Evolutionary conservation across 2,888 invertebrate species (phyloP).

Genomic region (Cordilura impudica): DNA sequence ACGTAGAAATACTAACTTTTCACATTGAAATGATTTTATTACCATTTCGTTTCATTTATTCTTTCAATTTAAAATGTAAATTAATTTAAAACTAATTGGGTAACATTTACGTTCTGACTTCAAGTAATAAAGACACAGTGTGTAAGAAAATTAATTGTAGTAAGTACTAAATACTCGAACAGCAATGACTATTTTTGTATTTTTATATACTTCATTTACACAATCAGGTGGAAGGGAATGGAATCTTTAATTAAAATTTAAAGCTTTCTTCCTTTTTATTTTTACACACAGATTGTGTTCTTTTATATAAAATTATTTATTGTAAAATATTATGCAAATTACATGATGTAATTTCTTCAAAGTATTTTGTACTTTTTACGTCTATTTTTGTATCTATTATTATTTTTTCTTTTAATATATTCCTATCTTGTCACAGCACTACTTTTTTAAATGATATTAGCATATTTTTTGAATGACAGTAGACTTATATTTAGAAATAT

Average conservation of each 20-base stretch:
- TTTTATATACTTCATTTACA: neutral
- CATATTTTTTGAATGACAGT: too few relatives aligned
- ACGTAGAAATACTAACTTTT: neutral
- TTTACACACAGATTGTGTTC: neutral
- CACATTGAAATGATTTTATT: slow-evolving; percentile 34
- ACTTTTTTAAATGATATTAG: too few relatives aligned
- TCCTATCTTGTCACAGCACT: too few relatives aligned
- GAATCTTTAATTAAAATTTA: slow-evolving; percentile 70
- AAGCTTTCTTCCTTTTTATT: slow-evolving; percentile 21
- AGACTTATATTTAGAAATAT: too few relatives aligned
- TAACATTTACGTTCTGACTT: slow-evolving; percentile 17
- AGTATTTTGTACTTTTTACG: slow-evolving; percentile 19
- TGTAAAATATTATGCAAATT: slow-evolving; percentile 48
- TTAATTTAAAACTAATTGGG: slow-evolving; percentile 58
- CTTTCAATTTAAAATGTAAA: slow-evolving; percentile 37
- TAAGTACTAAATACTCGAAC: neutral
- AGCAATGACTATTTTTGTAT: neutral
- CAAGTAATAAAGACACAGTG: slow-evolving; percentile 31
- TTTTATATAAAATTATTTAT: slow-evolving; percentile 9
- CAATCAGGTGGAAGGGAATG: neutral
- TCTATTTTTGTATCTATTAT: too few relatives aligned
- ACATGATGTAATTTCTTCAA: slow-evolving; percentile 36
- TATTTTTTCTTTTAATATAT: too few relatives aligned
- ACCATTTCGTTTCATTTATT: neutral
- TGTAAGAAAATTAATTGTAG: too few relatives aligned